Evolutionary conservation across 2,888 invertebrate genomes (phyloP), one percentile per base, ranked within the genome.

Genomic region (Melanophora roralis): DNA sequence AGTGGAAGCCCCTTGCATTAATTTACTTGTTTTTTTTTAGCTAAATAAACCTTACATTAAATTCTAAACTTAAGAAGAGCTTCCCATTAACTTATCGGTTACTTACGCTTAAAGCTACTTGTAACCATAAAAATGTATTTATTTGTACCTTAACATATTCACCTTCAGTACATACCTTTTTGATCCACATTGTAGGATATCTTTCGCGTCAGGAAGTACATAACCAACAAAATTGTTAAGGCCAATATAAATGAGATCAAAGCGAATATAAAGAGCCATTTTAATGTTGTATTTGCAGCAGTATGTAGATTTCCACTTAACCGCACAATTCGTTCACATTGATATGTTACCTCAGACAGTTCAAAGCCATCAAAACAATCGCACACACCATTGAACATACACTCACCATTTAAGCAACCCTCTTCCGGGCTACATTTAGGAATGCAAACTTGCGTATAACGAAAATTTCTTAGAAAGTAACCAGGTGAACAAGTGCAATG

Each of bases 161-260:
- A n/a, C n/a, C n/a, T n/a, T 27, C 27, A 27, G 27, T 6, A 72
- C 82, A 78, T 38, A 81, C 84, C 84, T 55, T 82, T 80, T 19
- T 82, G 76, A 36, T 72, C 82, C 7, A 84, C 83, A 78, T 84
- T 82, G 27, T 84, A 84, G 0, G 80, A 80, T 23, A 62, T 78
- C 21, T 68, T 81, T 1, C 69, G 62, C 0, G 78, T 57, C 8
- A 82, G 75, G 23, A 76, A 60, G 9, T 62, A 84, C 77, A 84
- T 76, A 0, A 83, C 40, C 21, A 80, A 34, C 7, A 83, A 47
- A 21, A 84, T 81, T 7, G 69, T 51, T 12, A 74, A 57, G 0
- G 80, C 78, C 67, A 84, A 60, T 8, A 83, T 68, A 47, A 82
- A 64, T 3, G 82, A 68, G 9, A 83, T 51, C 27, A 76, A 36